Evolutionary conservation across 2,888 invertebrate genomes (phyloP).

Genomic region (Tipula helvola): DNA sequence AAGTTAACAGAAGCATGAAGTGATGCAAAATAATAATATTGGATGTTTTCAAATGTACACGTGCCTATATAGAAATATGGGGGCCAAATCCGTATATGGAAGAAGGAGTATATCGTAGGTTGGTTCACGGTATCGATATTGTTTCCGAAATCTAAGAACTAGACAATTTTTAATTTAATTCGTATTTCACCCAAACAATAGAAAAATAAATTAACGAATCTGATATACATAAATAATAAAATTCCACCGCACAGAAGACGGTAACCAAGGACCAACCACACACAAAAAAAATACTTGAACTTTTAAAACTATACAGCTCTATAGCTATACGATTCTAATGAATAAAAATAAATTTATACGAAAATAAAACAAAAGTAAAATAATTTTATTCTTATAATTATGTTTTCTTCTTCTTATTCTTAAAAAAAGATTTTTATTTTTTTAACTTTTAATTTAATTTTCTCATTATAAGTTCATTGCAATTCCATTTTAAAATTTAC

Average conservation of each 20-base stretch:
- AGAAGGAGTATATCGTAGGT: no score
- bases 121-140: no score
- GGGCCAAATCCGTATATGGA: no score
- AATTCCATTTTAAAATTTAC: neutral
- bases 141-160: no score
- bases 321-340: neutral
- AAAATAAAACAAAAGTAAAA: neutral
- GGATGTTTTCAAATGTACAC: no score
- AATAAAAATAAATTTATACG: neutral
- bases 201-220: no score
- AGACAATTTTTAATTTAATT: no score
- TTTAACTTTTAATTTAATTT: neutral
- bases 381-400: neutral
- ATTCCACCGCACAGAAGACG: neutral
- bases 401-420: neutral
- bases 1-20: neutral
- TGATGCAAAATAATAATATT: neutral
- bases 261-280: neutral
- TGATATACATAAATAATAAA: no score
- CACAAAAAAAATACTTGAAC: neutral
- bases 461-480: neutral
- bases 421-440: neutral
- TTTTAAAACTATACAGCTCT: neutral
- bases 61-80: no score
- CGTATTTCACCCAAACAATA: no score